Percentiles rank a stretch among this genome's conserved stretches.
phyloP scores from a whole-genome alignment of 2,113 vertebrate genomes.

The Leuciscus idus region DNA sequence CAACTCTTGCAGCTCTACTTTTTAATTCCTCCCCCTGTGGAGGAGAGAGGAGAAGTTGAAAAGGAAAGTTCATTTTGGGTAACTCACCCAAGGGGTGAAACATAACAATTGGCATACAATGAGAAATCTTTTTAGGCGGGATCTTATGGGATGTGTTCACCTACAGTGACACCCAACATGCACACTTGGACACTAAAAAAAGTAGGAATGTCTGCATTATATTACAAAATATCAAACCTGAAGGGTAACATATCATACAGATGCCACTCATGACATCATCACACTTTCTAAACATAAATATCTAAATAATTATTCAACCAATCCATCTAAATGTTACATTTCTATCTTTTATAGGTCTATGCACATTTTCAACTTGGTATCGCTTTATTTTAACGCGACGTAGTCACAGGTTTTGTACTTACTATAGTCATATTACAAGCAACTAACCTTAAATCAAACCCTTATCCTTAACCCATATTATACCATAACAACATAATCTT shows the following conservation, averaged over 20 bases:
- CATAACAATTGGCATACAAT: background rate
- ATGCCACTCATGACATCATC: background rate
- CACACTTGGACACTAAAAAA: background rate
- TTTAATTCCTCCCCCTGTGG: slow-evolving; percentile 59
- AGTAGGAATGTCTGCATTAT: background rate
- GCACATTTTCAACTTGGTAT: too few relatives aligned
- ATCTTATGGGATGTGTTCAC: background rate
- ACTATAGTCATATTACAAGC: background rate
- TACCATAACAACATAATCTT: background rate
- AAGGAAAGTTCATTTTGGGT: slow-evolving; percentile 64
- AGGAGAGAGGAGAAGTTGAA: slow-evolving; percentile 58
- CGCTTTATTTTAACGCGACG: background rate
- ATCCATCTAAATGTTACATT: background rate
- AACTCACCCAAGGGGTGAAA: slow-evolving; percentile 56
- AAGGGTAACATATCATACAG: background rate
- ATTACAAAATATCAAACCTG: background rate
- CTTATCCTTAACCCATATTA: too few relatives aligned
- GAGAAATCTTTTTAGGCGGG: background rate
- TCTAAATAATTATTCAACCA: background rate
- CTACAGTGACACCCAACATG: background rate
- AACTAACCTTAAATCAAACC: background rate
- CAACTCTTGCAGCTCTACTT: slow-evolving; percentile 65
- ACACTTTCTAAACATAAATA: background rate
- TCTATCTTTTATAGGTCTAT: too few relatives aligned
- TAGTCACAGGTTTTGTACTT: background rate